Percentiles rank a stretch among this genome's conserved stretches.
These are phyloP conservation scores for Colletes gigas DNA, from an alignment of 1,140 invertebrate species.

Conservation along the genomic window DNA sequence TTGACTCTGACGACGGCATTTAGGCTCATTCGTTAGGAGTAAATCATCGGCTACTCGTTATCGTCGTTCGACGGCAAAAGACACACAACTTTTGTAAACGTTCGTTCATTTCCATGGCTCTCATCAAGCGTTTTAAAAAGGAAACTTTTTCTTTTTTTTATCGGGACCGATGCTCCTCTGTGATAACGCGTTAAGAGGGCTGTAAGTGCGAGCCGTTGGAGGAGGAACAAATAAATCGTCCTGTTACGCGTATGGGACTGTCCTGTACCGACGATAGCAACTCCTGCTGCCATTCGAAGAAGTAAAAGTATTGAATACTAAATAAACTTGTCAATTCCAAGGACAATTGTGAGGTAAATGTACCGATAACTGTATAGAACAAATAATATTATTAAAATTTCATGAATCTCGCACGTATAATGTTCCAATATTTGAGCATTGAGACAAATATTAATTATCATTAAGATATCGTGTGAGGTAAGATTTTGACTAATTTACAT, in stretches of 20 bases:
- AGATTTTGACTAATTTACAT: too few relatives aligned
- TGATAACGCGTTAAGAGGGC: conserved; percentile 1
- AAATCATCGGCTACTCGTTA: conserved; percentile 25
- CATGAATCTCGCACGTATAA: too few relatives aligned
- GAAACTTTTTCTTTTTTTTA: not conserved
- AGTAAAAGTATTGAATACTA: not conserved
- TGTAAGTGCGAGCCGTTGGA: not conserved
- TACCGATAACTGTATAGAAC: too few relatives aligned
- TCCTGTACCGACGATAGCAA: not conserved
- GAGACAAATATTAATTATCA: too few relatives aligned
- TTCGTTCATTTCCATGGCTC: not conserved
- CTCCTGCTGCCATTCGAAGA: not conserved
- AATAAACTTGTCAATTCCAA: not conserved
- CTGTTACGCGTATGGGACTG: not conserved
- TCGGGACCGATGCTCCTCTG: not conserved
- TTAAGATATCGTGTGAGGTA: too few relatives aligned
- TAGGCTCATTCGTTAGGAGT: conserved; percentile 4
- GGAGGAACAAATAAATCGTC: not conserved
- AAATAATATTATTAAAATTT: too few relatives aligned
- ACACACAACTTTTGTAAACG: not conserved
- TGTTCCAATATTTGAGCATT: too few relatives aligned
- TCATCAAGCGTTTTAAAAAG: not conserved
- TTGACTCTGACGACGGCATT: conserved; percentile 8
- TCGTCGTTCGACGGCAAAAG: not conserved
- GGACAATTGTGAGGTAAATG: too few relatives aligned